These are phyloP conservation scores for Anoplolepis gracilipes DNA, from an alignment of 1,140 invertebrate species.

Conservation along the genomic window DNA sequence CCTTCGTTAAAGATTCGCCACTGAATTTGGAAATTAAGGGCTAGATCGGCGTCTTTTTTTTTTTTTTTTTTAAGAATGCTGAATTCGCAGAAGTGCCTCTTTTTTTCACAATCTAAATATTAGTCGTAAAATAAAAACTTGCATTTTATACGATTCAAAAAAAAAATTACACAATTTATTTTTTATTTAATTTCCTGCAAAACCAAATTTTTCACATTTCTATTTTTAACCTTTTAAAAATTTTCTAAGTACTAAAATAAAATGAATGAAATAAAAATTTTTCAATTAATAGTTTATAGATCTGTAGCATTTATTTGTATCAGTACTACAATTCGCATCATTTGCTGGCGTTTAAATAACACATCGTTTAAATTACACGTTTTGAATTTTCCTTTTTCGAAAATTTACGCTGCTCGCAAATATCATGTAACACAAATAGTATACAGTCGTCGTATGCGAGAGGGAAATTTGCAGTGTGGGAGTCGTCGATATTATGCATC, in stretches of 20 bases:
- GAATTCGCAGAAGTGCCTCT: neutral
- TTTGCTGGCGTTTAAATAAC: slow-evolving; percentile 38
- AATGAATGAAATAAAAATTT: too few relatives aligned
- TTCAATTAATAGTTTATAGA: neutral
- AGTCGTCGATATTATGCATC: slow-evolving; percentile 68
- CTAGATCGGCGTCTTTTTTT: neutral
- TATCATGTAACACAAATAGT: slow-evolving; percentile 64
- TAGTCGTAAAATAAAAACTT: slow-evolving; percentile 16
- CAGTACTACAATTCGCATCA: slow-evolving; percentile 27
- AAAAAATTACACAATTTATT: neutral
- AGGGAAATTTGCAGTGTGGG: slow-evolving; percentile 55
- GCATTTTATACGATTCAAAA: too few relatives aligned
- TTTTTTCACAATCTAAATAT: neutral
- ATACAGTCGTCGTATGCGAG: slow-evolving; percentile 33
- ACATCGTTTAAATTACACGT: slow-evolving; percentile 35
- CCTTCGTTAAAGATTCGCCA: slow-evolving; percentile 1
- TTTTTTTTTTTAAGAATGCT: neutral
- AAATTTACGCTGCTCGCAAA: slow-evolving; percentile 47
- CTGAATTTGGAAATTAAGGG: neutral
- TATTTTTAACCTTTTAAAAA: neutral
- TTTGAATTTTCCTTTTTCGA: neutral
- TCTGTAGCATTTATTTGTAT: neutral
- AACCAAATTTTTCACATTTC: neutral
- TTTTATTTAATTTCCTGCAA: neutral
- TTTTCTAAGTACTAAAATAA: too few relatives aligned